Evolutionary conservation across 2,888 invertebrate genomes (phyloP).

Genomic region (Linnaemya tessellans): DNA sequence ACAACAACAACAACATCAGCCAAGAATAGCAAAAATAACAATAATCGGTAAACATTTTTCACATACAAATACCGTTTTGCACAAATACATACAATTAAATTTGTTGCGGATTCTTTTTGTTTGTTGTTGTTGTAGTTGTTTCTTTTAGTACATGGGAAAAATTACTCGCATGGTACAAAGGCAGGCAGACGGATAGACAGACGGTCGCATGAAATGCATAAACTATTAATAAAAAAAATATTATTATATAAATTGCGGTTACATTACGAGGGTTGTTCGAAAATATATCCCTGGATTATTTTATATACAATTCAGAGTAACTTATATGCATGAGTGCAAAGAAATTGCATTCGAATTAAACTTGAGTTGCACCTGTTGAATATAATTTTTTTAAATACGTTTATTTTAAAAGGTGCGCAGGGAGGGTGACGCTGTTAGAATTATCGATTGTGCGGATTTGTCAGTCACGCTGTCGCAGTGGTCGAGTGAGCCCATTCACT

Average conservation of each 20-base stretch:
- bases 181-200: background rate
- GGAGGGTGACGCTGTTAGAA: no score
- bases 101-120: slow-evolving; percentile 29
- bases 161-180: slow-evolving; percentile 9
- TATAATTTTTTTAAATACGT: no score
- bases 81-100: slow-evolving; percentile 45
- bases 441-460: no score
- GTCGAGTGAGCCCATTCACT: no score
- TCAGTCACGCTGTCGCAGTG: no score
- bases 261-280: slow-evolving; percentile 16
- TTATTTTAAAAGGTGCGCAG: no score
- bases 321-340: no score
- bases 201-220: slow-evolving; percentile 3
- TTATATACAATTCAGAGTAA: no score
- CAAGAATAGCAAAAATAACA: background rate
- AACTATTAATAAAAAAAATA: slow-evolving; percentile 30
- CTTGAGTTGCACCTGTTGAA: no score
- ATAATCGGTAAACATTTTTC: slow-evolving; percentile 33
- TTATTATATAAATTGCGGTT: slow-evolving; percentile 1
- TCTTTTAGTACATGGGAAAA: slow-evolving; percentile 48
- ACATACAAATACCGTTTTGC: slow-evolving; percentile 63
- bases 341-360: no score
- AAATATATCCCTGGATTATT: background rate
- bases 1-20: background rate
- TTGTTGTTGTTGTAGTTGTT: slow-evolving; percentile 14